Evolutionary conservation across 2,888 invertebrate genomes (phyloP).

Genomic region (Eilema depressum): DNA sequence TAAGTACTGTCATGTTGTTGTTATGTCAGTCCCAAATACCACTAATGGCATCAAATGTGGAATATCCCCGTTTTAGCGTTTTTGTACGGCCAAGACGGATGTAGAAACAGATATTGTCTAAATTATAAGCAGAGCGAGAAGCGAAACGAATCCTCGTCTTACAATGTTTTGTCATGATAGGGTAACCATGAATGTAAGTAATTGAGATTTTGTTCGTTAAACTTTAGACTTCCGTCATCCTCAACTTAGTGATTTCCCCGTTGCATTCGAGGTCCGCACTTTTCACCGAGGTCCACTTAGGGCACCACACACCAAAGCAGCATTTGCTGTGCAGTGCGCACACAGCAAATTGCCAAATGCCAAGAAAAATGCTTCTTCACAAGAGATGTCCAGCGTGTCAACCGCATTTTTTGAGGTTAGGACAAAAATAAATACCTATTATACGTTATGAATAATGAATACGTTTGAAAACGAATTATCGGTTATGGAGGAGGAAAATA

Average conservation of each 20-base stretch:
- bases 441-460: too few relatives aligned
- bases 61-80: constrained; percentile 25
- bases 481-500: too few relatives aligned
- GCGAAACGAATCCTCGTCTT: constrained; percentile 39
- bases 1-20: constrained; percentile 1
- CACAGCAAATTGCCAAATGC: too few relatives aligned
- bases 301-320: too few relatives aligned
- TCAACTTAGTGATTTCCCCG: background rate
- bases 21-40: background rate
- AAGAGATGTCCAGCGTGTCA: too few relatives aligned
- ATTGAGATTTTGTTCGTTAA: background rate
- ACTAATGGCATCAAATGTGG: constrained; percentile 16
- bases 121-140: constrained; percentile 45
- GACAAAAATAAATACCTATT: too few relatives aligned
- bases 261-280: too few relatives aligned
- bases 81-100: constrained; percentile 48
- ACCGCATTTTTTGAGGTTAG: too few relatives aligned
- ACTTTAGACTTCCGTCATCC: background rate
- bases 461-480: too few relatives aligned
- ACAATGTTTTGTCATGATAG: constrained; percentile 37
- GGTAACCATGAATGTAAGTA: constrained; percentile 9
- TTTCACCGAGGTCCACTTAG: too few relatives aligned
- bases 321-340: too few relatives aligned
- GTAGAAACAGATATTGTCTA: constrained; percentile 46
- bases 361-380: too few relatives aligned